Evolutionary conservation across 2,113 vertebrate species (phyloP).

Genomic region (Periophthalmodon schlosseri): DNA sequence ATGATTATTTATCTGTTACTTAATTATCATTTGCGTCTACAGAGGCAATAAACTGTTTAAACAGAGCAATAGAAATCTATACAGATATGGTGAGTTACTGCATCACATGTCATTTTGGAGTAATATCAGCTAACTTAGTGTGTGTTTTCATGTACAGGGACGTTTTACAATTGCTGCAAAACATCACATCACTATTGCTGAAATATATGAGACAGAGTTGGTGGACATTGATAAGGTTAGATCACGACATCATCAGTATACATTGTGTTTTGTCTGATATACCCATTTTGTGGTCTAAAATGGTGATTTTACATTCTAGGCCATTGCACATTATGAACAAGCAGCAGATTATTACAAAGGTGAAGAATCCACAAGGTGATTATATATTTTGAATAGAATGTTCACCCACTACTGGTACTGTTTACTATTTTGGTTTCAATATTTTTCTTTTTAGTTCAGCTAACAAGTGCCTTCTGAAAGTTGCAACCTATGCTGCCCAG

Average conservation of each 20-base stretch:
- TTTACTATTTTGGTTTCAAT: background rate
- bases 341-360: conserved; percentile 94
- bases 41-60: conserved; percentile 95
- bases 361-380: conserved; percentile 89
- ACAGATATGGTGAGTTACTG: conserved; percentile 88
- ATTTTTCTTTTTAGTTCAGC: conserved; percentile 80
- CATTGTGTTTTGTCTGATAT: background rate
- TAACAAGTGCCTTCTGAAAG: conserved; percentile 94
- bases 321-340: conserved; percentile 91
- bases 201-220: conserved; percentile 90
- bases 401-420: background rate
- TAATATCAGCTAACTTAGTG: background rate
- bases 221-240: conserved; percentile 91
- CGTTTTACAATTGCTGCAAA: conserved; percentile 94
- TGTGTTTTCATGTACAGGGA: conserved; percentile 69
- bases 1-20: background rate
- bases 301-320: conserved; percentile 63
- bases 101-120: background rate
- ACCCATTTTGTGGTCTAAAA: background rate
- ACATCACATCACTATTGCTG: conserved; percentile 90
- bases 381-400: conserved; percentile 35
- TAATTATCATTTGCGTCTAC: conserved; percentile 42
- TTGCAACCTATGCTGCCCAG: conserved; percentile 88
- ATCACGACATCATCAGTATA: background rate
- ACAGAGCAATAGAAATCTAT: conserved; percentile 92